Conservation (phyloP, 1,140 invertebrate species). For the Coenobita brevimanus region DNA sequence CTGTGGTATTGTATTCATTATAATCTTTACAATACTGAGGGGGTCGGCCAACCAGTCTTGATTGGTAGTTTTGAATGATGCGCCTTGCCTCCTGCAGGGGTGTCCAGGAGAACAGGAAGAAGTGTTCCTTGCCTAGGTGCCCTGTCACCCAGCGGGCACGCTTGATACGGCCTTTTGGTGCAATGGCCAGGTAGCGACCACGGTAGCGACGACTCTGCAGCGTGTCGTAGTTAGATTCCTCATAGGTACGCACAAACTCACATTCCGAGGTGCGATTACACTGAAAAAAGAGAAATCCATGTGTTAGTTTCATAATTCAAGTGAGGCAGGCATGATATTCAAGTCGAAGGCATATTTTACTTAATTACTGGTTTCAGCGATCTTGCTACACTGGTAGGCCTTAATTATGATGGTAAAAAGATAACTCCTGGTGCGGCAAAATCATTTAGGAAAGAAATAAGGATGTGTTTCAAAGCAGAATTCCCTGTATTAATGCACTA, state of each 20-base stretch:
- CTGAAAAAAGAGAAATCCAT: constrained; percentile 44
- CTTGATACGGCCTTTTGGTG: constrained; percentile 50
- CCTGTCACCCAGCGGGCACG: constrained; percentile 40
- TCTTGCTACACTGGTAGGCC: no score
- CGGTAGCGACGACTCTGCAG: constrained; percentile 43
- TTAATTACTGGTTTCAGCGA: neutral
- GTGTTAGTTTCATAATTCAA: neutral
- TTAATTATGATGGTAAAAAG: no score
- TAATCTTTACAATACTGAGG: constrained; percentile 44
- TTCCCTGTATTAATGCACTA: no score
- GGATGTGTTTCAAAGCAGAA: no score
- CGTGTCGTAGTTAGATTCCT: constrained; percentile 54
- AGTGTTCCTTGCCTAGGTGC: constrained; percentile 46
- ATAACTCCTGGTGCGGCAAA: no score
- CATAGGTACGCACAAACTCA: constrained; percentile 32
- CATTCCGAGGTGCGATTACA: constrained; percentile 52
- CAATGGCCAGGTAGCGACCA: constrained; percentile 48
- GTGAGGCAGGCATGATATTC: neutral
- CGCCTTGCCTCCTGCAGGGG: constrained; percentile 11
- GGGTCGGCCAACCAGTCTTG: constrained; percentile 9
- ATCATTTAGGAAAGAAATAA: no score
- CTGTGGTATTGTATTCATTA: constrained; percentile 46
- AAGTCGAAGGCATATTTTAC: neutral
- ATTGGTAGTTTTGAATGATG: constrained; percentile 45
- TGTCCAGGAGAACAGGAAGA: constrained; percentile 26